Base-by-base conservation (phyloP, 2,113 vertebrate genomes). In the Malurus elegans region DNA sequence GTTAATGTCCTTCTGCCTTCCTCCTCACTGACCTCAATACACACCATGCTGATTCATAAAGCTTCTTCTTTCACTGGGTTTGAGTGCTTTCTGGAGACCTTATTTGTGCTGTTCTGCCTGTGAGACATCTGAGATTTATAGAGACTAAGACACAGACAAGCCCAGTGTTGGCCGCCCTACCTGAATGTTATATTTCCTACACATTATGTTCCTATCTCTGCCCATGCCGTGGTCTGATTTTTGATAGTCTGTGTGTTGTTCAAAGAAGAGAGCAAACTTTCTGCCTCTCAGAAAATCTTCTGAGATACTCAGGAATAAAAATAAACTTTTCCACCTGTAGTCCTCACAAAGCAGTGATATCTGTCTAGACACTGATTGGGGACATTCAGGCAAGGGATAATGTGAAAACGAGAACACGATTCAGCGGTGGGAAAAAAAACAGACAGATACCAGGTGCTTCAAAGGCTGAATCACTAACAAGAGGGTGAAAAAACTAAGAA, bases 1-100 rank as follows among this genome's bases (percentile, higher is more conserved):
- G 14, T 72, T 96, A 88, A 84, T 71, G 26, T 92, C 79, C 72
- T 86, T 83, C 88, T 93, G 88, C 76, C 38, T 88, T 94, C 61
- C 72, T 95, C 40, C 67, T 76, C 10, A 0, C 53, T 90, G 89
- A 93, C 89, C 81, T 94, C 81, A 62, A 12, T 31, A 42, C 21
- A 24, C 28, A 42, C 25, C 6, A 4, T 93, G 81, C 29, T 92
- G 87, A 90, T 96, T 82, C 74, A 88, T 76, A 75, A 81, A 86
- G 50, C 65, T 78, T 50, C 60, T 88, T 47, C 64, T 94, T 90
- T 79, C 18, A 8, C 34, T 74, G 81, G 42, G 58, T 85, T 85
- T 75, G 42, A 76, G 82, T 50, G 58, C 54, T 87, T 93, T 88
- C 79, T 95, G 62, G 47, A 95, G 48, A 73, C 64, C 25, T 95